Evolutionary conservation across 2,113 vertebrate species (phyloP).

Genomic region (Cephalopterus ornatus): DNA sequence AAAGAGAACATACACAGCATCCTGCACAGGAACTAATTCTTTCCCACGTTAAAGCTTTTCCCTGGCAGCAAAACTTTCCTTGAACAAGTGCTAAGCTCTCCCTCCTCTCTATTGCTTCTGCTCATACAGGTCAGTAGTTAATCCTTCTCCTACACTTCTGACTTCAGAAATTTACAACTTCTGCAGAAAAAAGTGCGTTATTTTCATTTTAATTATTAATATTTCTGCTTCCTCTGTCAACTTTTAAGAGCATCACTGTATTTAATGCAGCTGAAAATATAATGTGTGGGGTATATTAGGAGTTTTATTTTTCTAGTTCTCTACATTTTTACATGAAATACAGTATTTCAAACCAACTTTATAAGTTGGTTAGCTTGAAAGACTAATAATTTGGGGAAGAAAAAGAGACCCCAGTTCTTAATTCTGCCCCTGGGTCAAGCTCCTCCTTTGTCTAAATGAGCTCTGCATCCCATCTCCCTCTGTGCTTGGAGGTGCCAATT

Average conservation of each 20-base stretch:
- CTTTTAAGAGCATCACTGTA: neutral
- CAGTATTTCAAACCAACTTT: neutral
- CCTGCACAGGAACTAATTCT: neutral
- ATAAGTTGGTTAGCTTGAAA: neutral
- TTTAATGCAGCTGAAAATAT: neutral
- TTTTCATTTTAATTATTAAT: neutral
- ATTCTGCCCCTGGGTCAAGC: accelerated
- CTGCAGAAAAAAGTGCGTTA: neutral
- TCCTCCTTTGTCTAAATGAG: neutral
- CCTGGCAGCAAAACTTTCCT: neutral
- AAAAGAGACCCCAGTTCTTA: neutral
- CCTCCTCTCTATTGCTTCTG: neutral
- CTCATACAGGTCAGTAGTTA: neutral
- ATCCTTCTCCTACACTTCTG: neutral
- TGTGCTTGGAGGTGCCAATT: neutral
- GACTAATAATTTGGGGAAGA: neutral
- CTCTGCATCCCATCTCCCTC: neutral
- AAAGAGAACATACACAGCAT: neutral
- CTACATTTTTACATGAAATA: neutral
- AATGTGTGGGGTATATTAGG: neutral
- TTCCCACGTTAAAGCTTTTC: neutral
- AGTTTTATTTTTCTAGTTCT: neutral
- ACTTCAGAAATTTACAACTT: neutral
- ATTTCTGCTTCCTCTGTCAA: neutral
- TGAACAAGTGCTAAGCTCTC: neutral